Base-by-base conservation (phyloP, 2,888 invertebrate species). In the Lasioglossum villosulum region DNA sequence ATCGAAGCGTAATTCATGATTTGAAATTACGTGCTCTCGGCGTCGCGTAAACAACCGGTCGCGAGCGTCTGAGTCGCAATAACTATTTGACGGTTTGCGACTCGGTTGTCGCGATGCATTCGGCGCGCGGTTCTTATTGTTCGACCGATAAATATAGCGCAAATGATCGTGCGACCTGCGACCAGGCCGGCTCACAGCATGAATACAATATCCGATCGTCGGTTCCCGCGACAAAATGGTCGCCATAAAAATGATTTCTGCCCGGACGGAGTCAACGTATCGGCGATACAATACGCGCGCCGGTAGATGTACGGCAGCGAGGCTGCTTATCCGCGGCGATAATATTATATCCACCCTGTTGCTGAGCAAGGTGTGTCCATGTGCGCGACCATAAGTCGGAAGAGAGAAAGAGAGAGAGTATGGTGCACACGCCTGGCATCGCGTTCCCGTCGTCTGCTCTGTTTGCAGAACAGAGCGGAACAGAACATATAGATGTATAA, bases 401-500 rank as follows among this genome's bases (percentile, higher is more conserved):
- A 27, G 34, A 10, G 45, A 4, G 34, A 30, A 3, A 59, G 78
- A 72, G 78, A 5, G 27, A 8, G 37, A 4, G n/a, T 4, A n/a
- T 12, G n/a, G 10, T 10, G 52, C 52, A 56, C n/a, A 56, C n/a
- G 56, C n/a, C 56, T 12, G 56, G n/a, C 56, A 63, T 30, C 59
- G 59, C 45, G 56, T 63, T 2, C n/a, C n/a, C 42, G 34, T 16
- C 45, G n/a, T 48, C 72, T 68, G 84, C 74, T 75, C 78, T 71
- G 80, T 80, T 80, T 79, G 81, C 84, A 71, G 86, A 80, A 80
- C 87, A 80, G 88, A 86, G 87, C 88, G 87, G 84, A 90, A 88
- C 88, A 84, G 90, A 90, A 90, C 89, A 89, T 81, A 89, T 91
- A 91, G 91, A 92, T 91, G 91, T 92, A 93, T 94, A 93, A 94